Evolutionary conservation across 2,888 invertebrate genomes (phyloP), one percentile per base, ranked within the genome.

Genomic region (Dysmachus trigonus): DNA sequence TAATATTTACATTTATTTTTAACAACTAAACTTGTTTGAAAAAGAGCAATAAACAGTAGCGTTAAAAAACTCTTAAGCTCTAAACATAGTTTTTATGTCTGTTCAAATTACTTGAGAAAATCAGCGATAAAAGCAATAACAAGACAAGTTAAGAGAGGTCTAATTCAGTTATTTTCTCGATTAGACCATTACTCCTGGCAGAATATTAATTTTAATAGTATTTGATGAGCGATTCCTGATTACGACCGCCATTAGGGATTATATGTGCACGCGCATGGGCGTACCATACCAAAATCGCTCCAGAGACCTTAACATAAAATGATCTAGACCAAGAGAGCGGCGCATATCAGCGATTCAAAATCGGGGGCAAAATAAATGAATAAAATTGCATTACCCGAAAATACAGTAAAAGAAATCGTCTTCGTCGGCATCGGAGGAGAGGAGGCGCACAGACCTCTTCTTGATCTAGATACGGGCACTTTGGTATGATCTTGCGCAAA

Each of bases 401-500:
- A 79, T 79, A 85, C 83, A 83, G 83, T 72, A 72, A 72, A 83
- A 72, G 72, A 83, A 83, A 83, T 83, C 72, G 38, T 71, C 72
- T 72, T 72, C 27, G n/a, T n/a, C 53, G 83, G 83, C 83, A 83
- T 71, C 51, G 41, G 47, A 31, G 73, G 51, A 86, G 85, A 41
- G 62, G 71, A 51, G 85, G 62, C n/a, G n/a, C n/a, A n/a, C n/a
- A n/a, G n/a, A n/a, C 86, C 85, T 82, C 87, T 82, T 85, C 85
- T 83, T 87, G 87, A 87, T 87, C 87, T 87, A 87, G 87, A 87
- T 87, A 87, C 83, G 51, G 35, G 35, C 35, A 76, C 35, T 71
- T 41, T 82, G 85, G 79, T 82, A 82, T 85, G 51, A 74, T 53
- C 85, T 85, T 85, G 74, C 85, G 85, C 74, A 85, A 85, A 85